Base-by-base conservation (phyloP, 1,140 invertebrate species). In the Dolichoris vasculosae region DNA sequence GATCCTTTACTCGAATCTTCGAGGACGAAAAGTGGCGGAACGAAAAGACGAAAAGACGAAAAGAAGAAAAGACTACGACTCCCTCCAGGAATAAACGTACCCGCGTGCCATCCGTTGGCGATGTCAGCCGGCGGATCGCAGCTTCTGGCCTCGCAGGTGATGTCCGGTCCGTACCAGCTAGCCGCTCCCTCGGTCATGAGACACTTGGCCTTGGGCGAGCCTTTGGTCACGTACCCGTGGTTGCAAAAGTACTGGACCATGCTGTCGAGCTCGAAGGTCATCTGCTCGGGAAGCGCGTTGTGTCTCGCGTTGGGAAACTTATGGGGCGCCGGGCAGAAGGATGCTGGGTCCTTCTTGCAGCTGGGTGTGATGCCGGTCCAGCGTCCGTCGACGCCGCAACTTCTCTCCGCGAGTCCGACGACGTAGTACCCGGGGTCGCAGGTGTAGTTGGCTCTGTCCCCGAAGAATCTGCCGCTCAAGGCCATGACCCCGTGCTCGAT, bases 181-280 rank as follows among this genome's bases (percentile, higher is more conserved):
- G 96, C 96, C 1, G 87, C 93, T 0, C 96, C 96, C 89, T 98
- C 97, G 88, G 98, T 97, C 85, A 97, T 96, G 67, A 99, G 94
- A 92, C 99, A 99, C 93, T 98, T 98, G 64, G 98, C 97, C 76
- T 95, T 94, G 11, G 96, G 95, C 90, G 97, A 97, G 0, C 98
- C 97, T 87, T 96, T 96, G 40, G 96, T 96, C 40, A 96, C 95
- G 92, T 98, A 99, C 6, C 98, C 98, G 30, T 96, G 96, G 87
- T 97, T 95, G 90, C 98, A 99, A 88, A 96, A 96, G 93, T 99
- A 99, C 90, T 97, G 96, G 0, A 99, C 95, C 0, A 96, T 97
- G 20, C 95, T 96, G 88, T 97, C 96, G 86, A 97, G 91, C 90
- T 97, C 97, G 89, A 97, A 98, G 26, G 96, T 97, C 8, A 95